A percentile compares a stretch with the other conserved stretches of the same genome.
Conservation (phyloP, 2,888 invertebrate genomes). For the Eupithecia subumbrata region DNA sequence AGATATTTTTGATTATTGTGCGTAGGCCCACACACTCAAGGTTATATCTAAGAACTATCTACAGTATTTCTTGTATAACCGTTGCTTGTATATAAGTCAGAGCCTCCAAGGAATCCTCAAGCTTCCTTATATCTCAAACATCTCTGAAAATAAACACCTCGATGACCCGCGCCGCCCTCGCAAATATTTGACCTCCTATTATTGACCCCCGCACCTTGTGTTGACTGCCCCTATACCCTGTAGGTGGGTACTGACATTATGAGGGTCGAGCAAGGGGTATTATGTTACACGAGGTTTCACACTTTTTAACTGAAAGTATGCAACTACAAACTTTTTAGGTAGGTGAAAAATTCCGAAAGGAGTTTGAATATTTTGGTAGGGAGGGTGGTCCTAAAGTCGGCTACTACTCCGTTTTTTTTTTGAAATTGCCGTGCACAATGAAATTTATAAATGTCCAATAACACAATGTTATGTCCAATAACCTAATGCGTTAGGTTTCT, state of each 20-base stretch:
- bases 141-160: constrained; percentile 59
- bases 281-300: background rate
- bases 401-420: no score
- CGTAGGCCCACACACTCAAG: no score
- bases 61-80: background rate
- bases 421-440: no score
- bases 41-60: no score
- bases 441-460: no score
- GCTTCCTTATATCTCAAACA: constrained; percentile 22
- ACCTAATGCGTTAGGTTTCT: no score
- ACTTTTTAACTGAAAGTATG: background rate
- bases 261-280: constrained; percentile 22
- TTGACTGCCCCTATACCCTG: constrained; percentile 47
- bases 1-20: no score
- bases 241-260: constrained; percentile 26
- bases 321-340: background rate
- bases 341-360: background rate
- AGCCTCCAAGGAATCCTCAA: background rate
- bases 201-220: constrained; percentile 74
- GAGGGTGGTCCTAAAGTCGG: no score
- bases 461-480: no score
- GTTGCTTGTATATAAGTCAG: background rate
- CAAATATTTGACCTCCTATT: constrained; percentile 78
- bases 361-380: no score
- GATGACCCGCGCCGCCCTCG: constrained; percentile 58